Evolutionary conservation across 1,140 invertebrate genomes (phyloP).

Genomic region (Drosophila pandora): DNA sequence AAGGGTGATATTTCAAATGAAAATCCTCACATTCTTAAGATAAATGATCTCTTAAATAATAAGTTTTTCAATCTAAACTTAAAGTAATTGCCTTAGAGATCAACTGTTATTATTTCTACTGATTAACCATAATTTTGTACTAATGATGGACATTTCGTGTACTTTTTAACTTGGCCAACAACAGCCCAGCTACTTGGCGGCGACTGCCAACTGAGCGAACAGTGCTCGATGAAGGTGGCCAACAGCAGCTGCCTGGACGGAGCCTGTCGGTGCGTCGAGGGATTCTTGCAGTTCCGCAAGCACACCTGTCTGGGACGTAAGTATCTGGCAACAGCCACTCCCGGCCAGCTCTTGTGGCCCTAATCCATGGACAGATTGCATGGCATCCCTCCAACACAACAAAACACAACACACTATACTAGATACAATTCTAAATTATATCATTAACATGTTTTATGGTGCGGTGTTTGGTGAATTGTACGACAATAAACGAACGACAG

Average conservation of each 20-base stretch:
- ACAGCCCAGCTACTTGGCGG: constrained; percentile 90
- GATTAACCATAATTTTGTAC: constrained; percentile 13
- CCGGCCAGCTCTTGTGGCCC: constrained; percentile 69
- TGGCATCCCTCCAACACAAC: constrained; percentile 32
- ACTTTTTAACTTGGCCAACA: neutral
- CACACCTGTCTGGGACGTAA: constrained; percentile 95
- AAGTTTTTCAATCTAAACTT: too few species aligned
- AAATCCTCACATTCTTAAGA: too few species aligned
- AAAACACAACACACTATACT: constrained; percentile 8
- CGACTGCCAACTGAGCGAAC: constrained; percentile 89
- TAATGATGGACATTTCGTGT: constrained; percentile 1
- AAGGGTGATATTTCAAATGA: too few species aligned
- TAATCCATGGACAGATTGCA: constrained; percentile 50
- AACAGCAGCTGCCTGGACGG: constrained; percentile 90
- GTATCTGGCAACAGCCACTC: constrained; percentile 83
- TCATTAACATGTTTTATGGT: constrained; percentile 46
- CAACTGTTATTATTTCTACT: neutral
- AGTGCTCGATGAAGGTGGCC: constrained; percentile 91
- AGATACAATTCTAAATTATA: constrained; percentile 37
- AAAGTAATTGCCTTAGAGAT: neutral
- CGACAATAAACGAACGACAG: constrained; percentile 63
- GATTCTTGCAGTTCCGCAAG: constrained; percentile 92
- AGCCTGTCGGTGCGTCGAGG: constrained; percentile 91
- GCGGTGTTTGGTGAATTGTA: constrained; percentile 66
- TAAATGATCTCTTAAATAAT: too few species aligned